A percentile compares a stretch with the other conserved stretches of the same genome.
phyloP scores from a whole-genome alignment of 2,797 vertebrate genomes.

The Sciurus carolinensis region DNA sequence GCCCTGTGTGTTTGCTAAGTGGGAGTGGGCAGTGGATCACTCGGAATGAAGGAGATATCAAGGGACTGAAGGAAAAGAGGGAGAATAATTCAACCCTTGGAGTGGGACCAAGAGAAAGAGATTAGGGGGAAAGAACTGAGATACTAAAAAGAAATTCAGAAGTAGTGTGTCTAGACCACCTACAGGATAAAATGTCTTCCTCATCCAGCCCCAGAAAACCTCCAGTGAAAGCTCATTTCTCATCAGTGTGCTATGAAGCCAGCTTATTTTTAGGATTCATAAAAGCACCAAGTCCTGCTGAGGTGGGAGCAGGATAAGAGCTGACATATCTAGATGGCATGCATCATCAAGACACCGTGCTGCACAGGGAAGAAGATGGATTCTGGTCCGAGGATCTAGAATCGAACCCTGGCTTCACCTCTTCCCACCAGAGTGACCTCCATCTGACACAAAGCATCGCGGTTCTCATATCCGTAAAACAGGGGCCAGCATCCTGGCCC shows the following conservation, averaged over 20 bases:
- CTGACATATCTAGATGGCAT: not conserved
- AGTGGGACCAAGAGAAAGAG: not conserved
- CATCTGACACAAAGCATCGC: not conserved
- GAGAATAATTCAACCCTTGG: not conserved
- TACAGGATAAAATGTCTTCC: not conserved
- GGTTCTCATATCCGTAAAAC: not conserved
- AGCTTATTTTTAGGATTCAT: not conserved
- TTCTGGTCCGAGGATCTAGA: not conserved
- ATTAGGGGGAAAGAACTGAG: not conserved
- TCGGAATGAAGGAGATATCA: not conserved
- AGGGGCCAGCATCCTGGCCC: not conserved
- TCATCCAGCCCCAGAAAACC: not conserved
- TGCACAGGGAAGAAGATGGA: not conserved
- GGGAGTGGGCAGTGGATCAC: not conserved
- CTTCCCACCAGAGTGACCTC: not conserved
- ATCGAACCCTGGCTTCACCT: not conserved
- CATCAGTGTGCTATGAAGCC: not conserved
- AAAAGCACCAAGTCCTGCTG: not conserved
- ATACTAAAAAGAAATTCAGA: not conserved
- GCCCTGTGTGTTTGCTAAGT: accelerated
- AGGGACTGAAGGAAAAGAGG: not conserved
- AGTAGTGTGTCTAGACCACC: not conserved
- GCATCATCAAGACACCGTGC: not conserved
- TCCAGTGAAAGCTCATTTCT: not conserved
- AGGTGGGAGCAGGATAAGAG: not conserved